Conservation (phyloP, 2,888 invertebrate species). For the Camptogramma bilineatum region DNA sequence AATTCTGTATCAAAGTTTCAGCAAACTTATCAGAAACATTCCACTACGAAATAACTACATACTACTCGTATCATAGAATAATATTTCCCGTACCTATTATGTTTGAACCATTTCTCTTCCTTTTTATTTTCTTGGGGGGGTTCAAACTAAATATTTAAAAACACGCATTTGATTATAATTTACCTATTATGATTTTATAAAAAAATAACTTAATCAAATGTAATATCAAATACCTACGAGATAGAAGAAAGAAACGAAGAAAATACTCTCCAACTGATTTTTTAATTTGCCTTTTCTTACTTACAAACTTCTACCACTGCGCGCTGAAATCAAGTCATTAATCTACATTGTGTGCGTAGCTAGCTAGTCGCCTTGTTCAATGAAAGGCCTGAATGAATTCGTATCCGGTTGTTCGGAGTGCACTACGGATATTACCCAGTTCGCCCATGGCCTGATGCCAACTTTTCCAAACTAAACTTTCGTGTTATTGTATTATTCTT, state of each 20-base stretch:
- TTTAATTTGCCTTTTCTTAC: background rate
- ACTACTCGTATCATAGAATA: too few relatives aligned
- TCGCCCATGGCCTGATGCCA: constrained; percentile 10
- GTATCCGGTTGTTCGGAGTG: constrained; percentile 13
- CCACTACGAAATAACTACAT: too few relatives aligned
- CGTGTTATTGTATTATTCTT: constrained; percentile 1
- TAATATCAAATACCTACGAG: too few relatives aligned
- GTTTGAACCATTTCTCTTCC: too few relatives aligned
- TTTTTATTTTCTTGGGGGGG: too few relatives aligned
- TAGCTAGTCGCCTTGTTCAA: constrained; percentile 13
- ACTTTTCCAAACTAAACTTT: constrained; percentile 17
- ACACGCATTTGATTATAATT: too few relatives aligned
- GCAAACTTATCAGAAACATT: background rate
- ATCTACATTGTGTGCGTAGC: constrained; percentile 2
- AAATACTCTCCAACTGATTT: background rate
- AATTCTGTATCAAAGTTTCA: background rate
- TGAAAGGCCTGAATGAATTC: constrained; percentile 11
- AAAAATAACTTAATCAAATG: too few relatives aligned
- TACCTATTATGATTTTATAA: too few relatives aligned
- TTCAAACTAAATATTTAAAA: too few relatives aligned
- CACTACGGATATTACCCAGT: constrained; percentile 25
- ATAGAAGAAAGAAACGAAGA: background rate
- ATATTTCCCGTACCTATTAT: too few relatives aligned
- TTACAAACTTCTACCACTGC: background rate
- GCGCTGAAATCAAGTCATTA: background rate